phyloP scores from a whole-genome alignment of 2,797 vertebrate genomes.

The Diplodus puntazzo region DNA sequence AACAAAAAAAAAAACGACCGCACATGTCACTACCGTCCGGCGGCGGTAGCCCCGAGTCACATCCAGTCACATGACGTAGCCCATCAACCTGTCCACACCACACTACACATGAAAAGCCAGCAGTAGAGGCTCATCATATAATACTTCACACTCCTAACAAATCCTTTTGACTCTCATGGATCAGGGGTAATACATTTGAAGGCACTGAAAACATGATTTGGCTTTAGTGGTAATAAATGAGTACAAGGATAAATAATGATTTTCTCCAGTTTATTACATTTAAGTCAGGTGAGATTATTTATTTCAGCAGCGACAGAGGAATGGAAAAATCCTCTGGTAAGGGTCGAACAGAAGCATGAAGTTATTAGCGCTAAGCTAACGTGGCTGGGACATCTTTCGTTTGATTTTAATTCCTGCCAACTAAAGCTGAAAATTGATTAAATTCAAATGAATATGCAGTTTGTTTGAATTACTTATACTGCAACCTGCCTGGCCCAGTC shows the following conservation, averaged over 20 bases:
- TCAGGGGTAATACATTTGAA: constrained; percentile 29
- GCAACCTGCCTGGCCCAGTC: no score
- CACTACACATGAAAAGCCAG: not conserved
- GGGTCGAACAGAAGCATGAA: no score
- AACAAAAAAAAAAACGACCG: not conserved
- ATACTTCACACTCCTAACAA: constrained; percentile 20
- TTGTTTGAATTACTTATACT: no score
- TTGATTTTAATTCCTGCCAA: no score
- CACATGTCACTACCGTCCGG: constrained; percentile 29
- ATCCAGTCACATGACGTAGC: constrained; percentile 25
- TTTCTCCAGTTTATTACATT: constrained; percentile 42
- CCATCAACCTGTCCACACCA: constrained; percentile 15
- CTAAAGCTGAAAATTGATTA: no score
- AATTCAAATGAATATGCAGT: no score
- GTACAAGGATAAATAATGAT: constrained; percentile 58
- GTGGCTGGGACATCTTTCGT: no score
- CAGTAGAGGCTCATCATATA: constrained; percentile 22
- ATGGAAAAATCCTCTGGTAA: constrained; percentile 45
- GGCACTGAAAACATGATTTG: constrained; percentile 46
- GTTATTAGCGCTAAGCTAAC: no score
- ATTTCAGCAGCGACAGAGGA: constrained; percentile 24
- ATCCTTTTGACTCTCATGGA: constrained; percentile 38
- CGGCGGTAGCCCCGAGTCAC: constrained; percentile 28
- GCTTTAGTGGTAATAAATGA: constrained; percentile 52
- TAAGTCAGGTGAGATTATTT: constrained; percentile 54